A percentile compares a stretch with the other conserved stretches of the same genome.
Evolutionary conservation across 2,888 invertebrate genomes (phyloP).

Genomic region (Electrophaes corylata): DNA sequence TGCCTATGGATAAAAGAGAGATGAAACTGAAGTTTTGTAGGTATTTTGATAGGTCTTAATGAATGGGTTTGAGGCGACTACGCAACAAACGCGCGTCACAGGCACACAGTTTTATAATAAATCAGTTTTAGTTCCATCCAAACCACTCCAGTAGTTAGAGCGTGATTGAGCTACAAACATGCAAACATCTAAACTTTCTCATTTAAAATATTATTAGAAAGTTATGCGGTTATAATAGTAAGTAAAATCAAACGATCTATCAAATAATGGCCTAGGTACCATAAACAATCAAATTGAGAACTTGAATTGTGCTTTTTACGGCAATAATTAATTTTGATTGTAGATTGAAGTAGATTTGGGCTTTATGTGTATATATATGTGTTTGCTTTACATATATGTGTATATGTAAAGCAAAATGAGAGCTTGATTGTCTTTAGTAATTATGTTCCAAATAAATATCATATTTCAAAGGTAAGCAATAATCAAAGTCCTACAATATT

Average conservation of each 20-base stretch:
- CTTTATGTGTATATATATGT: neutral
- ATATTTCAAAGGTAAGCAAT: neutral
- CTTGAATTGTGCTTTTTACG: neutral
- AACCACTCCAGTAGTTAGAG: too few species aligned
- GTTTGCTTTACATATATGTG: neutral
- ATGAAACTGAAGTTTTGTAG: too few species aligned
- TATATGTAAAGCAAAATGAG: neutral
- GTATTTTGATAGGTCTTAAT: too few species aligned
- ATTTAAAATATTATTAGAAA: too few species aligned
- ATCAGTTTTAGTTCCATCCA: too few species aligned
- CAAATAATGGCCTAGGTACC: neutral
- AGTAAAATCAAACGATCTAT: neutral
- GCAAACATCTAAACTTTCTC: too few species aligned
- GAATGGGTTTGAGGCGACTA: too few species aligned
- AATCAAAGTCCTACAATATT: neutral
- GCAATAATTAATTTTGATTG: conserved; percentile 1
- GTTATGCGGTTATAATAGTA: too few species aligned
- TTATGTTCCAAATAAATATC: neutral
- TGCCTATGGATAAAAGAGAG: too few species aligned
- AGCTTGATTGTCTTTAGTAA: neutral
- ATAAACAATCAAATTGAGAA: neutral
- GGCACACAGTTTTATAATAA: too few species aligned
- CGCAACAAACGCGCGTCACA: too few species aligned
- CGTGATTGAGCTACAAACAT: too few species aligned
- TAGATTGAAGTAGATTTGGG: neutral